phyloP scores from a whole-genome alignment of 2,888 invertebrate species.

The Gibbula magus region DNA sequence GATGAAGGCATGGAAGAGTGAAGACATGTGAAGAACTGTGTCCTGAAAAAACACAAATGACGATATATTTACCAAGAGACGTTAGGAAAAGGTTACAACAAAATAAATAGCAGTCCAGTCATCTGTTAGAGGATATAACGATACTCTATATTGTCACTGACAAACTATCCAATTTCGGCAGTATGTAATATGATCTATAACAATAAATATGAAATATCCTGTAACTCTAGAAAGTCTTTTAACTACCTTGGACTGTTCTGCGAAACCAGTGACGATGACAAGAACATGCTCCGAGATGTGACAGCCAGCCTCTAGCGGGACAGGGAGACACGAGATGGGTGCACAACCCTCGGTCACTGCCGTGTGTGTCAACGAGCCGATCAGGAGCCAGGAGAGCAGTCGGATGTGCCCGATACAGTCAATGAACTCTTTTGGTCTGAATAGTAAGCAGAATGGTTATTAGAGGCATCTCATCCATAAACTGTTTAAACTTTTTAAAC shows the following conservation, averaged over 20 bases:
- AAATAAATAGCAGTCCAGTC: too few relatives aligned
- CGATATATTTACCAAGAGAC: too few relatives aligned
- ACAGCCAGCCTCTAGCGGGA: slow-evolving; percentile 96
- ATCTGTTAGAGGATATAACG: too few relatives aligned
- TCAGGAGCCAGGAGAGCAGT: slow-evolving; percentile 93
- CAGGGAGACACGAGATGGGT: slow-evolving; percentile 82
- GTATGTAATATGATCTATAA: neutral
- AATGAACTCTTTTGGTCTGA: slow-evolving; percentile 90
- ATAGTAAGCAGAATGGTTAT: neutral
- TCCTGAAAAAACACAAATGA: slow-evolving; percentile 77
- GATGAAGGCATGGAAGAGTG: slow-evolving; percentile 96
- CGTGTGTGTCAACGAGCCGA: slow-evolving; percentile 90
- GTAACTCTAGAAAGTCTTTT: too few relatives aligned
- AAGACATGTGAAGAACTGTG: slow-evolving; percentile 95
- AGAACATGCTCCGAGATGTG: slow-evolving; percentile 98
- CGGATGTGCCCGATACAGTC: slow-evolving; percentile 97
- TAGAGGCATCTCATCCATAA: too few relatives aligned
- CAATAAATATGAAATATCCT: too few relatives aligned
- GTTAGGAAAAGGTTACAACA: too few relatives aligned
- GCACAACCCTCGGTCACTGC: slow-evolving; percentile 80
- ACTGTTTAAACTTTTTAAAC: too few relatives aligned
- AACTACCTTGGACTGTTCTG: slow-evolving; percentile 90
- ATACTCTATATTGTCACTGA: too few relatives aligned
- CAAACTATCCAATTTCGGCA: neutral
- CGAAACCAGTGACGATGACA: slow-evolving; percentile 96